A percentile compares a stretch with the other conserved stretches of the same genome.
phyloP scores from a whole-genome alignment of 2,888 invertebrate species.

The Andrena dorsata region DNA sequence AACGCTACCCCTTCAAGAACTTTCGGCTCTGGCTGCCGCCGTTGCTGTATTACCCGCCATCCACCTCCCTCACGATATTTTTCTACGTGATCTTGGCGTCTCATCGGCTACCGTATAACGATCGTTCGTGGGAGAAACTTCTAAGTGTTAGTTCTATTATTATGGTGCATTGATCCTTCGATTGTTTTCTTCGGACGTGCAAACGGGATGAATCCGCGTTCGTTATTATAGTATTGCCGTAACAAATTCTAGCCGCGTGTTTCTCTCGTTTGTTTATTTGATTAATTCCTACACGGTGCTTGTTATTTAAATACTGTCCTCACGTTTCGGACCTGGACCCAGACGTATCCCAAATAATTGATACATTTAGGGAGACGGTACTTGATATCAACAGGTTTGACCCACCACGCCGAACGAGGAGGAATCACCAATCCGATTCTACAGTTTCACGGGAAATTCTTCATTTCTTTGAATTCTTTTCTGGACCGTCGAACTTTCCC shows the following conservation, averaged over 20 bases:
- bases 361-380: slow-evolving; percentile 1
- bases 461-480: not conserved
- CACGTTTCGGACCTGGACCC: too few relatives aligned
- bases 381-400: slow-evolving; percentile 6
- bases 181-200: not conserved
- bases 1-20: slow-evolving; percentile 47
- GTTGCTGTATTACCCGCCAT: slow-evolving; percentile 56
- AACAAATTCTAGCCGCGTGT: too few relatives aligned
- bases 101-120: slow-evolving; percentile 6
- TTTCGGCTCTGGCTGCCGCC: slow-evolving; percentile 44
- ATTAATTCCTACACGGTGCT: too few relatives aligned
- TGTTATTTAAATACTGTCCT: too few relatives aligned
- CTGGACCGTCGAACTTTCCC: not conserved
- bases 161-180: not conserved
- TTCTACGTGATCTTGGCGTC: slow-evolving; percentile 26
- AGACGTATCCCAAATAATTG: slow-evolving; percentile 58
- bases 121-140: not conserved
- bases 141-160: not conserved
- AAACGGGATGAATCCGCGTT: too few relatives aligned
- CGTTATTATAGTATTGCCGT: too few relatives aligned
- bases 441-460: not conserved
- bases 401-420: not conserved
- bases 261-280: too few relatives aligned
- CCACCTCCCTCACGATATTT: slow-evolving; percentile 28
- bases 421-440: not conserved